phyloP scores from a whole-genome alignment of 2,797 vertebrate genomes.

The Coregonus suidteri region DNA sequence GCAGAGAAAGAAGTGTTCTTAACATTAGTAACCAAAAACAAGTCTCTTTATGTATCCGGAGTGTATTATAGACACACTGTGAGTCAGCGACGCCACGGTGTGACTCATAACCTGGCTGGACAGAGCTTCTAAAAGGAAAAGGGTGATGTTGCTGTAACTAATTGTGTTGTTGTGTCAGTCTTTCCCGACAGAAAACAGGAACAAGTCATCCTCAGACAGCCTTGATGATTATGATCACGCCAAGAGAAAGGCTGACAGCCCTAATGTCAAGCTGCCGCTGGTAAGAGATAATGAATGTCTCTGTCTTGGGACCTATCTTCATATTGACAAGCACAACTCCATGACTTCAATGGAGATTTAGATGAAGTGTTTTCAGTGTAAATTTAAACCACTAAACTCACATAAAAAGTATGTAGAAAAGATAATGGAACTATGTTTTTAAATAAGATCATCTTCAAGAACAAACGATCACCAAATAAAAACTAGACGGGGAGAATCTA shows the following conservation, averaged over 20 bases:
- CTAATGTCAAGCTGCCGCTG: neutral
- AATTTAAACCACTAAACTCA: too few species aligned
- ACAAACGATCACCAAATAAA: too few species aligned
- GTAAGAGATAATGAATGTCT: neutral
- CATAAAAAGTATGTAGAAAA: too few species aligned
- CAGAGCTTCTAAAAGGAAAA: neutral
- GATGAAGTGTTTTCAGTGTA: too few species aligned
- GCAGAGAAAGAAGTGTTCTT: neutral
- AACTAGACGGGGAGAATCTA: too few species aligned
- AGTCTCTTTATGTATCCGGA: neutral
- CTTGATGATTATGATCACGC: conserved; percentile 9
- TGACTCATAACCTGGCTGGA: neutral
- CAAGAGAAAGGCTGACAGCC: neutral
- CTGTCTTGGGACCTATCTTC: neutral
- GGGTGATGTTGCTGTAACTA: neutral
- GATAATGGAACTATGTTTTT: too few species aligned
- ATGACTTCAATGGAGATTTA: neutral
- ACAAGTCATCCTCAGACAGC: neutral
- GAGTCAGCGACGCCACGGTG: neutral
- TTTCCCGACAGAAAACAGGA: neutral
- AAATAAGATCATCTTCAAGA: too few species aligned
- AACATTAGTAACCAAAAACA: neutral
- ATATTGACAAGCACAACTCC: neutral
- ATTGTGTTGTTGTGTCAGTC: neutral
- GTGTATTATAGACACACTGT: neutral